Base-by-base conservation (phyloP, 2,113 vertebrate genomes). In the Sylvietta virens region DNA sequence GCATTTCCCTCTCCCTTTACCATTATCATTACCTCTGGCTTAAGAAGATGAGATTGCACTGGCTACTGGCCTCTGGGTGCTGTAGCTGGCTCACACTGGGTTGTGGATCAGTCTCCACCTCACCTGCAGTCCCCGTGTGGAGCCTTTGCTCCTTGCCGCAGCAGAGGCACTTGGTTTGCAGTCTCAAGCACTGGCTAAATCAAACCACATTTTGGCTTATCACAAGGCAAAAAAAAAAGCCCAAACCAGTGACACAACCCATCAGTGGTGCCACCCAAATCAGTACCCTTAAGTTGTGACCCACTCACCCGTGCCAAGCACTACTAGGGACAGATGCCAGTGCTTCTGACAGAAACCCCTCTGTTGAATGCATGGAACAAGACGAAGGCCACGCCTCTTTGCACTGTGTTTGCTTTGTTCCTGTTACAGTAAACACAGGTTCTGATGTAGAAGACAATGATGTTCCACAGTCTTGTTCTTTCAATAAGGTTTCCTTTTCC, bases 381-480 rank as follows among this genome's bases (percentile, higher is more conserved):
- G 66, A 93, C 76, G 88, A 94, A 94, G 76, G 69, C 58, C 90
- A 70, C 0, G 82, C 40, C 7, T 56, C n/a, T 40, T 61, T 81
- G 62, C 90, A 88, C 88, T 90, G 71, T 64, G 81, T 54, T 79
- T 80, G 81, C 84, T 80, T 94, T 95, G 94, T 96, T 92, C 51
- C 70, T 40, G 10, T 24, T 30, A 69, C 88, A 93, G 94, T 86
- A 96, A 94, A 95, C 90, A 92, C 88, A 95, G 64, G 94, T 90
- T 95, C 81, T 7, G 4, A 84, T 67, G 65, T 20, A 67, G 72
- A 86, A 62, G 72, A 94, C 82, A 93, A 90, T 56, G 88, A 93
- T 88, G 76, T 93, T 80, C 88, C 72, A 95, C 79, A 93, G 82
- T 53, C 58, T 74, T 78, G 67, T 60, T 86, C 79, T 77, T 95